A percentile compares a stretch with the other conserved stretches of the same genome.
Evolutionary conservation across 1,140 invertebrate species (phyloP).

Genomic region (Drosophila ambigua): DNA sequence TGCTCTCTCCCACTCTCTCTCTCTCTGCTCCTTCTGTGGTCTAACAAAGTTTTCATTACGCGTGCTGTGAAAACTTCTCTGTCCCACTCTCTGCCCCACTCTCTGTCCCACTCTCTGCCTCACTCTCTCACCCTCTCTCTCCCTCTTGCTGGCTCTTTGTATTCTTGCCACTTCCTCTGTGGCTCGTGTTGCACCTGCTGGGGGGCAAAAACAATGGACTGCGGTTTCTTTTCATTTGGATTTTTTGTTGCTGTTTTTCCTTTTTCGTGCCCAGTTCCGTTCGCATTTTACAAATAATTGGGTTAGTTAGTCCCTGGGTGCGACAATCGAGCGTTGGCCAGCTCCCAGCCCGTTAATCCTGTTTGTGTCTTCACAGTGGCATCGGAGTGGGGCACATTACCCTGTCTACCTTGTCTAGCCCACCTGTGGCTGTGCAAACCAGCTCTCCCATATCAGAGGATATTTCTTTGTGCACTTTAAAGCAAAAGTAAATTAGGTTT

Average conservation of each 20-base stretch:
- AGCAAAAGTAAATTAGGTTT: slow-evolving; percentile 20
- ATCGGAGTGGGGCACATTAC: slow-evolving; percentile 18
- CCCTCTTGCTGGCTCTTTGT: slow-evolving; percentile 17
- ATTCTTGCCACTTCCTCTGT: slow-evolving; percentile 14
- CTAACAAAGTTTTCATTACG: slow-evolving; percentile 77
- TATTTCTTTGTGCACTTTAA: slow-evolving; percentile 2
- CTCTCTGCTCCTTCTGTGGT: slow-evolving; percentile 26
- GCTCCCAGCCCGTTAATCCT: slow-evolving; percentile 24
- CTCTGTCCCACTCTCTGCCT: background rate
- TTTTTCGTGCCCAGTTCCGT: background rate
- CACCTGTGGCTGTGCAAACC: slow-evolving; percentile 28
- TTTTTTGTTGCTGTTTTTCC: slow-evolving; percentile 17
- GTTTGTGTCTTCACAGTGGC: slow-evolving; percentile 13
- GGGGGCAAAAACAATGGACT: slow-evolving; percentile 56
- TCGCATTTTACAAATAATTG: slow-evolving; percentile 72
- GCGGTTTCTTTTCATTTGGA: slow-evolving; percentile 55
- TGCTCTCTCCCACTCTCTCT: slow-evolving; percentile 16
- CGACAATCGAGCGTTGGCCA: slow-evolving; percentile 20
- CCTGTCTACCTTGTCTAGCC: slow-evolving; percentile 16
- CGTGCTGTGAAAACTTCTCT: slow-evolving; percentile 54
- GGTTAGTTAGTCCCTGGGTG: slow-evolving; percentile 68
- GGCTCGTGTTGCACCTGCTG: slow-evolving; percentile 57
- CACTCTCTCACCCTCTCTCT: slow-evolving; percentile 2
- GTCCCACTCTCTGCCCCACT: background rate
- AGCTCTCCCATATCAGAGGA: background rate